Evolutionary conservation across 2,113 vertebrate genomes (phyloP), one percentile per base, ranked within the genome.

Genomic region (Puntigrus tetrazona): DNA sequence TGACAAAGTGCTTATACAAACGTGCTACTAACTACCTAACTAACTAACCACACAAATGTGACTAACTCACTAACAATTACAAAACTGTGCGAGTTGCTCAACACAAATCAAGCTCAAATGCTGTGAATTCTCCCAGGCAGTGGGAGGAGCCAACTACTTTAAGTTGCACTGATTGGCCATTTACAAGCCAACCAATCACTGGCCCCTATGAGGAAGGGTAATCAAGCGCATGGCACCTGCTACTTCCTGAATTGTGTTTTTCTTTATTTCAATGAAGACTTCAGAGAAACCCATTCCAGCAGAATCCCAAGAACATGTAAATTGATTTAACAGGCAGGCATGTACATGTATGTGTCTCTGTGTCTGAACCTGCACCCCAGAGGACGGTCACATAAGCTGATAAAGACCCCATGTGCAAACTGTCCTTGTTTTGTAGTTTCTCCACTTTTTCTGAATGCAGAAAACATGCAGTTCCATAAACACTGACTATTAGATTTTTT

Each of bases 161-260:
- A 92, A 92, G 93, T 94, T 92, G 91, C 74, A 67, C 88, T 94
- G 91, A 95, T 95, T 94, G 91, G 87, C 20, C 87, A 93, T 61
- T 69, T 13, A 85, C 85, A 74, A 75, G 50, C 59, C 82, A 76
- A 70, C 92, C 93, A 93, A 94, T 94, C 91, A 91, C 84, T 82
- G 89, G n/a, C 38, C 34, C 86, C 47, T 82, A n/a, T 88, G 78
- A 82, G 18, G 20, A 34, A 36, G 20, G 0, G 25, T 59, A 87
- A 83, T 88, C 45, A 86, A 57, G 34, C 29, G 74, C 16, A 50
- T 29, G 38, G 27, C 72, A 81, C 47, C 84, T 84, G 82, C 5
- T 50, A 36, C 25, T 73, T 34, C 27, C 7, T 63, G 43, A 5
- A 72, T 43, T 27, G 69, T 7, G 13, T 14, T 45, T 45, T 41